These are phyloP conservation scores for Sturnira hondurensis DNA, from an alignment of 2,113 vertebrate genomes.

Conservation along the genomic window DNA sequence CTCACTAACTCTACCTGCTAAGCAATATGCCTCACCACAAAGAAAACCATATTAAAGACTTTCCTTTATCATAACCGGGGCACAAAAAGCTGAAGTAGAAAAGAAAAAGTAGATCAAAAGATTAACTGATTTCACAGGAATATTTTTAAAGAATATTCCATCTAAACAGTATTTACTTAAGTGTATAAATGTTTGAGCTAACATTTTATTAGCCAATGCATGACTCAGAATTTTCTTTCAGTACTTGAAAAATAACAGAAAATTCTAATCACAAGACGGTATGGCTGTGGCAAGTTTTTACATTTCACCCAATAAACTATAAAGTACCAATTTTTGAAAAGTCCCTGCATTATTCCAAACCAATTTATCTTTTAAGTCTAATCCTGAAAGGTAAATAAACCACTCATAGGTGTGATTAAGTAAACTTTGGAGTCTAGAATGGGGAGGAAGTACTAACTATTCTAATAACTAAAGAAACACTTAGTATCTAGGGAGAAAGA, in stretches of 20 bases:
- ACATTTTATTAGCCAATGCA: constrained; percentile 43
- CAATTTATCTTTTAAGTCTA: constrained; percentile 15
- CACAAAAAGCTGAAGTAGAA: not conserved
- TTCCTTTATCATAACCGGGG: not conserved
- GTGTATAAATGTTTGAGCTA: constrained; percentile 51
- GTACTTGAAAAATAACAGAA: constrained; percentile 64
- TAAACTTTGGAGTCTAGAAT: constrained; percentile 21
- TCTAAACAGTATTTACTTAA: constrained; percentile 37
- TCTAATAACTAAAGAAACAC: constrained; percentile 3
- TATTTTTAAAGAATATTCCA: constrained; percentile 27
- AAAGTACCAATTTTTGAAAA: not conserved
- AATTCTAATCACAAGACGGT: constrained; percentile 41
- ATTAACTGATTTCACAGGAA: not conserved
- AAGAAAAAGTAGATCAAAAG: not conserved
- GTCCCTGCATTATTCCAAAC: not conserved
- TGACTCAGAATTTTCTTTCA: constrained; percentile 53
- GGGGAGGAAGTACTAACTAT: not conserved
- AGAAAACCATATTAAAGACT: not conserved
- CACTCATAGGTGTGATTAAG: not conserved
- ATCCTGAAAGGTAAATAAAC: constrained; percentile 42
- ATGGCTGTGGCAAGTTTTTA: constrained; percentile 34
- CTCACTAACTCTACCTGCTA: not conserved
- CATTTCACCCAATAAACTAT: constrained; percentile 28
- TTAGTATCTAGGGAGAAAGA: not conserved
- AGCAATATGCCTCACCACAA: not conserved